A percentile compares a stretch with the other conserved stretches of the same genome.
Conservation (phyloP, 92 coral and sea anemone species). For the Palythoa heliodiscus region DNA sequence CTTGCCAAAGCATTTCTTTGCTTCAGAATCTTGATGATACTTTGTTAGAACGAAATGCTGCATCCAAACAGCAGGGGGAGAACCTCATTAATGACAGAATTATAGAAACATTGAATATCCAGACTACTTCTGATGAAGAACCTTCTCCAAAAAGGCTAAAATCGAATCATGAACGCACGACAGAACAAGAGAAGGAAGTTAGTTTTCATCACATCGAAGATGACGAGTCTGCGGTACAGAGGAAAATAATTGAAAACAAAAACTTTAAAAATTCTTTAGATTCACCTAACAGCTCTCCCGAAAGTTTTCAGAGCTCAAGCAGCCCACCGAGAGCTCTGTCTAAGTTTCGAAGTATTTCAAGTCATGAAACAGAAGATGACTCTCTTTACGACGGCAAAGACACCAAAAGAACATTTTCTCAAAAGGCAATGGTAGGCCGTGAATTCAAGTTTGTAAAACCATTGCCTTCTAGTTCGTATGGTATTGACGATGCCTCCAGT, state of each 20-base stretch:
- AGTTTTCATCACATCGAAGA: background rate
- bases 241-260: background rate
- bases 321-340: background rate
- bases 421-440: background rate
- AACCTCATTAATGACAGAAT: background rate
- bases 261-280: background rate
- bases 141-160: conserved; percentile 31
- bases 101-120: background rate
- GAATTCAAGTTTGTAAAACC: background rate
- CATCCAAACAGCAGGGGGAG: background rate
- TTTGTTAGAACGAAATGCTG: background rate
- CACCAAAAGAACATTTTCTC: background rate
- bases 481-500: conserved; percentile 2
- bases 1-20: conserved; percentile 60
- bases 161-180: background rate
- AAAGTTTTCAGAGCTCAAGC: background rate
- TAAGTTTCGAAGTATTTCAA: background rate
- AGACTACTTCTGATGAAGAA: conserved; percentile 1
- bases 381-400: conserved; percentile 3
- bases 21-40: conserved; percentile 47
- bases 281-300: background rate
- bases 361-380: conserved; percentile 34
- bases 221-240: background rate
- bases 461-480: background rate
- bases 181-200: background rate